These are phyloP conservation scores for Glareola pratincola DNA, from an alignment of 2,113 vertebrate species.

Conservation along the genomic window DNA sequence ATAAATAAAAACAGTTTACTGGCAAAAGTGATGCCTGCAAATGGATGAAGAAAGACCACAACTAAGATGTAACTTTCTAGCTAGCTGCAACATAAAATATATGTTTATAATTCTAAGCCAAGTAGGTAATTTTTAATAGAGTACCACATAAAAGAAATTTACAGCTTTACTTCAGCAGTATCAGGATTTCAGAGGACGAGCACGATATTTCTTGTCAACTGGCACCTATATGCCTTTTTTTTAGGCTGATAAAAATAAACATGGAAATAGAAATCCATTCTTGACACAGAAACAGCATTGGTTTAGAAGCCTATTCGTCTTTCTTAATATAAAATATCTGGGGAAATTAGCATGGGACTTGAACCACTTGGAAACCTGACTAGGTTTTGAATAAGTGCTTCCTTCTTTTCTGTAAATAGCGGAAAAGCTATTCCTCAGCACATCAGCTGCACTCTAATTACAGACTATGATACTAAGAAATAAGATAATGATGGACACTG, in stretches of 20 bases:
- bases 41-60: background rate
- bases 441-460: background rate
- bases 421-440: constrained; percentile 21
- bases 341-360: background rate
- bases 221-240: background rate
- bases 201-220: background rate
- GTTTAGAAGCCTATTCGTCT: background rate
- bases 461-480: background rate
- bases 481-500: constrained; percentile 5
- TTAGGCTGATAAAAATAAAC: background rate
- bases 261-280: background rate
- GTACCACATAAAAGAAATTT: background rate
- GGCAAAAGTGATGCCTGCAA: background rate
- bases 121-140: background rate
- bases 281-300: background rate
- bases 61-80: constrained; percentile 9
- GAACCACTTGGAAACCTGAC: background rate
- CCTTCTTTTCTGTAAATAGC: background rate
- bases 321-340: constrained; percentile 13
- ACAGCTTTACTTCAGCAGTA: background rate
- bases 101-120: background rate
- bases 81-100: background rate
- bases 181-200: constrained; percentile 5
- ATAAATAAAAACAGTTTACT: constrained; percentile 23
- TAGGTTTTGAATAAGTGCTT: background rate